Base-by-base conservation (phyloP, 2,888 invertebrate genomes). In the Autographa pulchrina region DNA sequence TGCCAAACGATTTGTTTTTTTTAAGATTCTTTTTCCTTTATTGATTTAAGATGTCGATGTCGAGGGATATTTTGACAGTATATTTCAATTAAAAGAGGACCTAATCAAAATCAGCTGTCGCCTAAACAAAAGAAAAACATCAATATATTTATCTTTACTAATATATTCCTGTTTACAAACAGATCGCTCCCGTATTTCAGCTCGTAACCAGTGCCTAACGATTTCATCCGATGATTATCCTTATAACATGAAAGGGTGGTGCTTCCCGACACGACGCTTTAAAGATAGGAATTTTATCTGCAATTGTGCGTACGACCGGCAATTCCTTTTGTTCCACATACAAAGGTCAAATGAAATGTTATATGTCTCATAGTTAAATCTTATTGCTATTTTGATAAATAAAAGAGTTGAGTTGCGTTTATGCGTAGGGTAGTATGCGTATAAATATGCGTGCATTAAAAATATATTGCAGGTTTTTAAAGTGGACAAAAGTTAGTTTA, bases 211-310 rank as follows among this genome's bases (percentile, higher is more conserved):
- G 48, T 25, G 52, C 31, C 59, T 59, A 60, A 72, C 67, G 61
- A 75, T 73, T 25, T 70, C 65, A 68, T 73, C 62, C 41, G 69
- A 64, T 78, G 68, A 70, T 74, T 70, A 74, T 72, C 62, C 68
- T 58, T 62, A 66, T 66, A 58, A 72, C 77, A 77, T 20, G 62
- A 70, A 54, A 81, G 63, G 63, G 64, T 16, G 59, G 43, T 38
- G 41, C 56, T 60, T 56, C n/a, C 62, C 60, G 48, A 52, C 65
- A 61, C 60, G 54, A 43, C 62, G 63, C 32, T 58, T 41, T 16
- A 58, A 38, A 60, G 60, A 65, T 62, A 63, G 58, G 25, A 65
- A 62, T 59, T 59, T 67, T 77, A 77, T 80, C 72, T 64, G 32
- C 61, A 77, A 60, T 62, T 66, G 67, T 62, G 56, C 48, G 25